Evolutionary conservation across 2,888 invertebrate species (phyloP).

Genomic region (Acleris holmiana): DNA sequence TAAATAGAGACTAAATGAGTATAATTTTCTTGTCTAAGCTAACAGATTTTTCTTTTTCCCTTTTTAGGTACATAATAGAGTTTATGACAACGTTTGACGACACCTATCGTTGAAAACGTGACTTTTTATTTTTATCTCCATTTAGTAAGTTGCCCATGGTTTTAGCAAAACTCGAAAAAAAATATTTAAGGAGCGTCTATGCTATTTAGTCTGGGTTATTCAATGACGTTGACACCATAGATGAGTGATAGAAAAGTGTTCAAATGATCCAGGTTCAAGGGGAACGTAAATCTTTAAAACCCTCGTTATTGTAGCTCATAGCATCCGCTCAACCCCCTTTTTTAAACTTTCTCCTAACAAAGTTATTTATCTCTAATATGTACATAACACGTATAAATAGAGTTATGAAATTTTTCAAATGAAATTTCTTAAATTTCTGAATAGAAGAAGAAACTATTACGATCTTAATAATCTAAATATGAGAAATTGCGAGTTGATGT

Average conservation of each 20-base stretch:
- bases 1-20: conserved; percentile 53
- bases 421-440: conserved; percentile 8
- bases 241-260: too few species aligned
- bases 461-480: conserved; percentile 39
- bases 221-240: too few species aligned
- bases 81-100: too few species aligned
- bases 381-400: conserved; percentile 67
- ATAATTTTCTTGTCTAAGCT: conserved; percentile 37
- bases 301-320: not conserved
- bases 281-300: too few species aligned
- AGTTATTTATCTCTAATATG: conserved; percentile 70
- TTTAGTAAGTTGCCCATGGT: too few species aligned
- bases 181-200: too few species aligned
- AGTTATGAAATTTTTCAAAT: conserved; percentile 33
- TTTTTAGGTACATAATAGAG: not conserved
- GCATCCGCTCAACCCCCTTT: not conserved
- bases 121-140: too few species aligned
- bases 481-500: conserved; percentile 49
- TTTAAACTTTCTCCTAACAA: conserved; percentile 51
- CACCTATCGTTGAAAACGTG: too few species aligned
- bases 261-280: too few species aligned
- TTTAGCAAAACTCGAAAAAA: too few species aligned
- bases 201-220: too few species aligned
- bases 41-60: not conserved
- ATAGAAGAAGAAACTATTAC: conserved; percentile 4